Percentiles rank a stretch among this genome's conserved stretches.
These are phyloP conservation scores for Acanthopleura granulata DNA, from an alignment of 2,888 invertebrate species.

Conservation along the genomic window DNA sequence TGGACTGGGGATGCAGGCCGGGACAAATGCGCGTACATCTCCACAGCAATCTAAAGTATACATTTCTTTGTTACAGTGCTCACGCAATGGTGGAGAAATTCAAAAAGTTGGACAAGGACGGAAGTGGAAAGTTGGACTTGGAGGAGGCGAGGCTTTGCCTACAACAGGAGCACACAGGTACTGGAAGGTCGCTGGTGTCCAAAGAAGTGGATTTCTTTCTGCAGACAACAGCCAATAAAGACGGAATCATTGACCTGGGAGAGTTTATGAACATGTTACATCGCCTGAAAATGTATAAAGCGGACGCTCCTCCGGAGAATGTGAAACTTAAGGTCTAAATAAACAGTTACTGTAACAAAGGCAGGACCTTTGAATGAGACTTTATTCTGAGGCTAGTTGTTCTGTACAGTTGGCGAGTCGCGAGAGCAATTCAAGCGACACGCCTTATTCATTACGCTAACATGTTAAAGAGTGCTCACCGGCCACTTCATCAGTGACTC, in stretches of 20 bases:
- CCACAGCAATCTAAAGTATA: not conserved
- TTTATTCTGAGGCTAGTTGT: too few relatives aligned
- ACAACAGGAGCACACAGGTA: conserved; percentile 51
- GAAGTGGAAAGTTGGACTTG: conserved; percentile 61
- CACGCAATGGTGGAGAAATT: conserved; percentile 63
- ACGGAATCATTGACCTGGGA: conserved; percentile 62
- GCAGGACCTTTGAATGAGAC: too few relatives aligned
- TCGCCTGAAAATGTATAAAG: conserved; percentile 61
- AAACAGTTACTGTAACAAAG: too few relatives aligned
- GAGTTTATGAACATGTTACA: conserved; percentile 61
- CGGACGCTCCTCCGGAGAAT: conserved; percentile 46
- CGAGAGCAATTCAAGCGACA: too few relatives aligned
- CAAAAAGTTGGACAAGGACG: conserved; percentile 60
- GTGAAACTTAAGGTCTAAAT: conserved; percentile 33
- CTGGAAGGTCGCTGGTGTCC: conserved; percentile 53
- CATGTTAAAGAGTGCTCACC: too few relatives aligned
- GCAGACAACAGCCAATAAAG: conserved; percentile 58
- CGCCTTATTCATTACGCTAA: too few relatives aligned
- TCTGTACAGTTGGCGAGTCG: too few relatives aligned
- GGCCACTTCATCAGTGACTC: too few relatives aligned
- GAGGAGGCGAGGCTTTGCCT: conserved; percentile 61
- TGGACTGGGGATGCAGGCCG: too few relatives aligned
- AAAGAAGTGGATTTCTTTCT: conserved; percentile 67
- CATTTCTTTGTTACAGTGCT: conserved; percentile 46
- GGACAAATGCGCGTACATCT: too few relatives aligned